These are phyloP conservation scores for Meghimatium bilineatum DNA, from an alignment of 2,888 invertebrate species.

Conservation along the genomic window DNA sequence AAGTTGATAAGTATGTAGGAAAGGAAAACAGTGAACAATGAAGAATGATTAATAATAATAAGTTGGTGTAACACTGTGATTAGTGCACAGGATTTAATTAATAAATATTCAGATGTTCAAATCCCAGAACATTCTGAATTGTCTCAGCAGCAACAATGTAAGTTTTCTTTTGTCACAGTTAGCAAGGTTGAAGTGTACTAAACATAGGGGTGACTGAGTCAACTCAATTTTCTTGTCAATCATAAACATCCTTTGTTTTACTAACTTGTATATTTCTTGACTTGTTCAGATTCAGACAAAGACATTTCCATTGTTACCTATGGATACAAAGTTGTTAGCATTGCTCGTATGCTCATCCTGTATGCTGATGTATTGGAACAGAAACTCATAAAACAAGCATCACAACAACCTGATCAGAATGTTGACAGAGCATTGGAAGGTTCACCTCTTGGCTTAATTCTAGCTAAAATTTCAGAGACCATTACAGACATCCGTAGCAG, in stretches of 20 bases:
- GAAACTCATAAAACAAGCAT: not conserved
- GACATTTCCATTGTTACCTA: slow-evolving; percentile 27
- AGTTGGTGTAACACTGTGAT: too few species aligned
- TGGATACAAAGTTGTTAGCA: slow-evolving; percentile 34
- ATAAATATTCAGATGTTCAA: too few species aligned
- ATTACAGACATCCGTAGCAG: slow-evolving; percentile 33
- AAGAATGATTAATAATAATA: too few species aligned
- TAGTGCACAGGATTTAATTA: too few species aligned
- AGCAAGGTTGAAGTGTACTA: too few species aligned
- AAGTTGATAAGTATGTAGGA: too few species aligned
- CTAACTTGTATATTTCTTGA: not conserved
- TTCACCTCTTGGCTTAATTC: slow-evolving; percentile 25
- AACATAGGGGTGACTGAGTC: too few species aligned
- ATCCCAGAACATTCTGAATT: too few species aligned
- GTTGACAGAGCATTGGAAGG: slow-evolving; percentile 2
- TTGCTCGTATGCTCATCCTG: slow-evolving; percentile 45
- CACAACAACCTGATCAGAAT: not conserved
- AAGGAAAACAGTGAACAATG: too few species aligned
- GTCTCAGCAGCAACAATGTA: too few species aligned
- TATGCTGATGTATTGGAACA: slow-evolving; percentile 34
- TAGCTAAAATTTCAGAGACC: slow-evolving; percentile 22
- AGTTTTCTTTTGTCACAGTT: too few species aligned
- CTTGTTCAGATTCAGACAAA: slow-evolving; percentile 20
- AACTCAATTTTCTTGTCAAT: too few species aligned
- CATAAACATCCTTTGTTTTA: not conserved